phyloP scores from a whole-genome alignment of 1,140 invertebrate species.

The Vanessa atalanta region DNA sequence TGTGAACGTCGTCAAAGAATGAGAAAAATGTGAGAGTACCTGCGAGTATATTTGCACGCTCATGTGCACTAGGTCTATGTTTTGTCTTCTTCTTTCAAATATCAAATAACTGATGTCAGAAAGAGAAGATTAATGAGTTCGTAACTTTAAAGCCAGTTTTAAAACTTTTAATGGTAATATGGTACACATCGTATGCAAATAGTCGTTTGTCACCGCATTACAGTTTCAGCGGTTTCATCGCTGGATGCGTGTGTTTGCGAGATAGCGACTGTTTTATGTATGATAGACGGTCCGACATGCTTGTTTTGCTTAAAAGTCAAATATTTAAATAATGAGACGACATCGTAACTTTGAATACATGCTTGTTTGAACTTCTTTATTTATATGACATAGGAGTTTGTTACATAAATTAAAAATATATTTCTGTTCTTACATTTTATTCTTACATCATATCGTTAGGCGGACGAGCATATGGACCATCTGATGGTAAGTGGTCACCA shows the following conservation, averaged over 20 bases:
- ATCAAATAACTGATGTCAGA: no score
- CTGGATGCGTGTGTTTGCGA: conserved; percentile 11
- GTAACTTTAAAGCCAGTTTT: neutral
- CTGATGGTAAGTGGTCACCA: no score
- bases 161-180: conserved; percentile 5
- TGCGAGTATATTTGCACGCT: no score
- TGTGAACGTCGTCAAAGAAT: no score
- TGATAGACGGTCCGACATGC: conserved; percentile 12
- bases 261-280: conserved; percentile 21
- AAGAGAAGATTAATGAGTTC: neutral
- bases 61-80: no score
- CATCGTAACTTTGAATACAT: neutral
- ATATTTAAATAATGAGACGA: conserved; percentile 1
- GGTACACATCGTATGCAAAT: conserved; percentile 5
- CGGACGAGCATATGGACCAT: no score
- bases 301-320: conserved; percentile 12
- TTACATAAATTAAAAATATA: no score
- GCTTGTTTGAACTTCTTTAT: neutral
- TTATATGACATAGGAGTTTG: neutral
- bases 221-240: conserved; percentile 2
- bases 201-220: conserved; percentile 25
- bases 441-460: no score
- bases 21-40: no score
- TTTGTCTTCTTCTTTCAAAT: no score
- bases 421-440: no score